Conservation (phyloP, 2,797 vertebrate species). For the Clarias fuscus region DNA sequence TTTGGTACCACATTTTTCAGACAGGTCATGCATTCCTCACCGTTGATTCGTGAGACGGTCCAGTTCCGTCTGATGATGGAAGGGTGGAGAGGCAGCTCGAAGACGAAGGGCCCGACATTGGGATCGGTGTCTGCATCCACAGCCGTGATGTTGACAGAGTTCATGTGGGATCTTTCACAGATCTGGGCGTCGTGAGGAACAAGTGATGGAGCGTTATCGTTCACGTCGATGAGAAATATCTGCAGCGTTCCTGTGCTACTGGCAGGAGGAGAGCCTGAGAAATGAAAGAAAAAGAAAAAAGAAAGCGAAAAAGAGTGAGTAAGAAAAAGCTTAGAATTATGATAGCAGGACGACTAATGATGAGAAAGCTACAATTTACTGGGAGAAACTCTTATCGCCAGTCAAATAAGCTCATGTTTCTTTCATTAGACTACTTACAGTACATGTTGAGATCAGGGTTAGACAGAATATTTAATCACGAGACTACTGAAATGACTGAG, state of each 20-base stretch:
- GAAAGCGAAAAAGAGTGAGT: background rate
- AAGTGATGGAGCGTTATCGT: conserved; percentile 92
- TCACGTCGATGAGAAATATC: conserved; percentile 95
- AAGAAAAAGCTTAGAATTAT: background rate
- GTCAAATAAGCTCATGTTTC: conserved; percentile 4
- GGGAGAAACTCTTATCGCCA: background rate
- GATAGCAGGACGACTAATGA: background rate
- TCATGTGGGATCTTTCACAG: conserved; percentile 80
- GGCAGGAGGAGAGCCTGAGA: conserved; percentile 86
- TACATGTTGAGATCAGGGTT: background rate
- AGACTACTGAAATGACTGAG: background rate
- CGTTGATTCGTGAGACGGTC: conserved; percentile 90
- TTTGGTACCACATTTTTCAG: background rate
- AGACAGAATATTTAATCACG: conserved; percentile 16
- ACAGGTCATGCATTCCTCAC: conserved; percentile 68
- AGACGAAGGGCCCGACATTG: conserved; percentile 93
- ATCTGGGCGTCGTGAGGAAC: conserved; percentile 90
- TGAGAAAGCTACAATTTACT: background rate
- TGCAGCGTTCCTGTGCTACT: conserved; percentile 95
- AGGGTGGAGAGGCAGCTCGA: conserved; percentile 88
- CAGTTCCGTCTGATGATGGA: conserved; percentile 88
- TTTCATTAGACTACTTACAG: conserved; percentile 10
- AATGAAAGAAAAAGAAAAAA: background rate
- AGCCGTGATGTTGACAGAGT: conserved; percentile 91
- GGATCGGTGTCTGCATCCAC: conserved; percentile 89